Percentiles rank a stretch among this genome's conserved stretches.
phyloP scores from a whole-genome alignment of 1,140 invertebrate species.

The Camponotus vicinus region DNA sequence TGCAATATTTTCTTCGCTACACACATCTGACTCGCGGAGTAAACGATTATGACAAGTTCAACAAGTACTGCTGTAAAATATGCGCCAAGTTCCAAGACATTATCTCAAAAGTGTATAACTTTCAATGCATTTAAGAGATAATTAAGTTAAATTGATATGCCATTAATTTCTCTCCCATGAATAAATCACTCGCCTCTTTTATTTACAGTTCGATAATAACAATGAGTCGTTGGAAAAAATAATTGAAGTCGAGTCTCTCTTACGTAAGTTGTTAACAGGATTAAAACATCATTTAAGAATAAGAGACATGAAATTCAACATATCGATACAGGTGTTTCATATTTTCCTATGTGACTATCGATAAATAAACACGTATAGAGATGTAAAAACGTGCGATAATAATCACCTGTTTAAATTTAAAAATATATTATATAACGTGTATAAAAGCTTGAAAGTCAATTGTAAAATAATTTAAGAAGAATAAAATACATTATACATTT shows the following conservation, averaged over 20 bases:
- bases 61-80: not conserved
- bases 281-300: not conserved
- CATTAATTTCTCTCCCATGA: not conserved
- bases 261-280: not conserved
- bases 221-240: not conserved
- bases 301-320: constrained; percentile 6
- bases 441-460: not conserved
- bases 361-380: not conserved
- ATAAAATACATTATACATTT: not conserved
- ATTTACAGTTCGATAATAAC: not conserved
- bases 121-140: not conserved
- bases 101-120: not conserved
- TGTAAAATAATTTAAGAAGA: not conserved
- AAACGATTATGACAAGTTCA: not conserved
- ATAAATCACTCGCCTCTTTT: constrained; percentile 1
- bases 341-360: not conserved
- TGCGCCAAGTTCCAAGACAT: not conserved
- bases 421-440: not conserved
- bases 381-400: not conserved
- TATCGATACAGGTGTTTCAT: not conserved
- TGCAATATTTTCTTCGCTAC: not conserved
- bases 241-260: constrained; percentile 4
- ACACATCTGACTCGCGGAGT: not conserved
- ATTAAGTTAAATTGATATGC: not conserved
- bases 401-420: not conserved